Percentiles rank a stretch among this genome's conserved stretches.
Evolutionary conservation across 2,113 vertebrate genomes (phyloP).

Genomic region (Coregonus clupeaformis): DNA sequence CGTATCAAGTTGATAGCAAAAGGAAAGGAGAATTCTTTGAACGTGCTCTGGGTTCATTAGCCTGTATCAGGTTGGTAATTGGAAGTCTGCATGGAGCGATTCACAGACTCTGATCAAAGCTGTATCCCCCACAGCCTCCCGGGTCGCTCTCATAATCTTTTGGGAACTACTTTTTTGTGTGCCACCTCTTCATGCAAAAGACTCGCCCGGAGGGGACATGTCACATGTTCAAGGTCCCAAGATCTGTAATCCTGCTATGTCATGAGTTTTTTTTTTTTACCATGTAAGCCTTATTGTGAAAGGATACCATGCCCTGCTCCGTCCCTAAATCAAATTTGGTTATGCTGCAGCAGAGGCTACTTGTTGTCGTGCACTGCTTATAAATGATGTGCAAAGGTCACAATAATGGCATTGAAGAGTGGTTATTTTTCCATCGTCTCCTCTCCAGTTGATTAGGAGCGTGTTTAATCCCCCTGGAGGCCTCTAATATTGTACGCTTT

Average conservation of each 20-base stretch:
- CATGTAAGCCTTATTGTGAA: background rate
- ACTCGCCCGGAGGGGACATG: background rate
- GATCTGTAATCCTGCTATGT: background rate
- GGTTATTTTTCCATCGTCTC: slow-evolving; percentile 31
- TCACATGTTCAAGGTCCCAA: background rate
- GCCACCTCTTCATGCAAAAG: background rate
- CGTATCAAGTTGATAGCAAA: slow-evolving; percentile 22
- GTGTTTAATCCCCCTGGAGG: slow-evolving; percentile 62
- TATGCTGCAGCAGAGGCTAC: background rate
- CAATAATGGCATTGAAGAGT: slow-evolving; percentile 22
- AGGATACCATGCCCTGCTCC: background rate
- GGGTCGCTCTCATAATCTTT: background rate
- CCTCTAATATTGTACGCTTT: slow-evolving; percentile 61
- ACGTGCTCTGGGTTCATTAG: slow-evolving; percentile 29
- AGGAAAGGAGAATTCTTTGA: slow-evolving; percentile 27
- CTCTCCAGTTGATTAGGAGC: slow-evolving; percentile 57
- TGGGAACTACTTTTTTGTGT: background rate
- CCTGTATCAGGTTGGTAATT: slow-evolving; percentile 33
- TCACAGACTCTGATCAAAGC: slow-evolving; percentile 24
- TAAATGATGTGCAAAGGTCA: slow-evolving; percentile 3
- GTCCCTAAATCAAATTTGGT: background rate
- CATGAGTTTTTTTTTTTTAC: background rate
- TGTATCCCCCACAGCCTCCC: slow-evolving; percentile 17
- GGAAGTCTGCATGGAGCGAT: slow-evolving; percentile 10
- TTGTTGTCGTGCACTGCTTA: slow-evolving; percentile 14